Evolutionary conservation across 30 jellyfish, hydroid and myxozoan genomes (phyloP), one percentile per base, ranked within the genome.

Genomic region (Aurelia coerulea): DNA sequence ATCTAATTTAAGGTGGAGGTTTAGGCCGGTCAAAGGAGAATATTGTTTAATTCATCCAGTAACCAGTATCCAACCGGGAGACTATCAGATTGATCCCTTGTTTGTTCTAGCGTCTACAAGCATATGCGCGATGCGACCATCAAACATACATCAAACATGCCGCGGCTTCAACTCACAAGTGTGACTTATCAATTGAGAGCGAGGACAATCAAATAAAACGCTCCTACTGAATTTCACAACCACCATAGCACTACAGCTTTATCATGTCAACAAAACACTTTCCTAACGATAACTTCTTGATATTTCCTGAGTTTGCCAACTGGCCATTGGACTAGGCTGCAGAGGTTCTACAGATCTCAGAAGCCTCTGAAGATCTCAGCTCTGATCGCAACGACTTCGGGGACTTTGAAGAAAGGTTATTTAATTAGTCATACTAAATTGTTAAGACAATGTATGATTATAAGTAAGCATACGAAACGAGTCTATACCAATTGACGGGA

Each of bases 101-200:
- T 81, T 81, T 81, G 91, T 74, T 67, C 91, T 68, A 46, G 80
- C 79, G 91, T 81, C 91, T 81, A 81, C 68, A 35, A 75, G 83
- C 91, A 81, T 81, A 81, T 81, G 91, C 91, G 74, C 79, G 76
- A 70, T 68, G 79, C 91, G 83, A 69, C 91, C 84, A 68, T 66
- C 56, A 19, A 69, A 69, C 53, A 74, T 65, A 81, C 91, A 81
- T 81, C 91, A 81, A 81, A 81, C 84, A 59, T 12, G 19, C 91
- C 91, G 91, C 91, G 78, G 77, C 66, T 68, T 56, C 83, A 54
- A 32, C 76, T n/a, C 62, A 56, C 84, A 81, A 81, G 91, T 81
- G 84, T 68, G 91, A 81, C 75, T 79, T 65, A 67, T 79, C 81
- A 79, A 65, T 52, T 79, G 74, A 65, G 79, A 79, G 65, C 74